Evolutionary conservation across 2,113 vertebrate species (phyloP), one percentile per base, ranked within the genome.

Genomic region (western clawed frog (Xenopus tropicalis)): DNA sequence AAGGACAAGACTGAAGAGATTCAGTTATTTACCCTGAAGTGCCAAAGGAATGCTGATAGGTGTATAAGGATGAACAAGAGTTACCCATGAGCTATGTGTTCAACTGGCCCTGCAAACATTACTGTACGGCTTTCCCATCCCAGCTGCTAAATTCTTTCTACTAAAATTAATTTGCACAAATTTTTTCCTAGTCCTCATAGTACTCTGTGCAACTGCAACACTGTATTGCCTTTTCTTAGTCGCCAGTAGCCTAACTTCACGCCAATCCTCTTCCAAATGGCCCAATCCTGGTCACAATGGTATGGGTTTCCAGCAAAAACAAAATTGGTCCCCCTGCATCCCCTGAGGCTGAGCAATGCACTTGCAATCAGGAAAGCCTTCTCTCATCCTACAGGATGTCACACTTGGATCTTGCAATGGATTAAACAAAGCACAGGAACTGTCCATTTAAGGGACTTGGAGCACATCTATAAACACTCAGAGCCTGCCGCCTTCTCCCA

Each of bases 1-100:
- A 94, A 7, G 78, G 82, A 81, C 91, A 91, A 83, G 93, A 93
- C 74, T 93, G 84, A 92, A 10, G 0, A n/a, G 8, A 2, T 29
- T n/a, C 17, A 9, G 37, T 25, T n/a, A 20, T 62, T 44, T 68
- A 23, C n/a, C 54, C 17, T 42, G 14, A 74, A 69, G 72, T 74
- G 72, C 72, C 72, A 74, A 74, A 74, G 65, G 72, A 74, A 46
- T 48, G 57, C 43, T 74, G 62, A 44, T 61, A 69, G 68, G 14
- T 5, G 52, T 48, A 48, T 48, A n/a, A 17, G 14, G 52, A 54
- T 54, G 52, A n/a, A 48, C 13, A 48, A 48, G 46, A 16, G 3
- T 6, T 14, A 7, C 46, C 46, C 46, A 48, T 48, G 46, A 48
- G 12, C 46, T 48, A 3, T 48, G 16, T 48, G 16, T 14, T 48